Evolutionary conservation across 2,888 invertebrate species (phyloP).

Genomic region (Zonitis immaculata): DNA sequence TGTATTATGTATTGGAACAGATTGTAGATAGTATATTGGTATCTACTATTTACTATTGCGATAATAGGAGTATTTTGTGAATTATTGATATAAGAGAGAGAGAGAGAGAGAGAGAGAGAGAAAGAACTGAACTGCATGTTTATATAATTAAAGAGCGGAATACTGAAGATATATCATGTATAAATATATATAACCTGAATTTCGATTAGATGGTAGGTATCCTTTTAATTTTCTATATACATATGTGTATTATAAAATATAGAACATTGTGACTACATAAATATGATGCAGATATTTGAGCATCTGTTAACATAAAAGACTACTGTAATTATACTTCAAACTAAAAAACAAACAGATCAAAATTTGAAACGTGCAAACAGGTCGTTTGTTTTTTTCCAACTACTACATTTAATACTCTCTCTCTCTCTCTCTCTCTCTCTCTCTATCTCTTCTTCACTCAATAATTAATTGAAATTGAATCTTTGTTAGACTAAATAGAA

Average conservation of each 20-base stretch:
- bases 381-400: background rate
- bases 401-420: too few species aligned
- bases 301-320: background rate
- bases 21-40: background rate
- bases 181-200: background rate
- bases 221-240: background rate
- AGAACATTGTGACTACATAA: too few species aligned
- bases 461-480: background rate
- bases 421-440: background rate
- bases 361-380: background rate
- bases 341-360: conserved; percentile 1
- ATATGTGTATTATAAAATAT: background rate
- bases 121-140: conserved; percentile 17
- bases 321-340: background rate
- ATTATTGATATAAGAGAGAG: background rate
- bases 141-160: conserved; percentile 19
- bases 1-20: background rate
- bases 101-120: background rate
- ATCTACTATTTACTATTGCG: too few species aligned
- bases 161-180: conserved; percentile 1
- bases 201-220: background rate
- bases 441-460: background rate
- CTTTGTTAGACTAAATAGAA: background rate
- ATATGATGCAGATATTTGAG: background rate
- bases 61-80: background rate